Base-by-base conservation (phyloP, 2,888 invertebrate species). In the Dioctria rufipes region DNA sequence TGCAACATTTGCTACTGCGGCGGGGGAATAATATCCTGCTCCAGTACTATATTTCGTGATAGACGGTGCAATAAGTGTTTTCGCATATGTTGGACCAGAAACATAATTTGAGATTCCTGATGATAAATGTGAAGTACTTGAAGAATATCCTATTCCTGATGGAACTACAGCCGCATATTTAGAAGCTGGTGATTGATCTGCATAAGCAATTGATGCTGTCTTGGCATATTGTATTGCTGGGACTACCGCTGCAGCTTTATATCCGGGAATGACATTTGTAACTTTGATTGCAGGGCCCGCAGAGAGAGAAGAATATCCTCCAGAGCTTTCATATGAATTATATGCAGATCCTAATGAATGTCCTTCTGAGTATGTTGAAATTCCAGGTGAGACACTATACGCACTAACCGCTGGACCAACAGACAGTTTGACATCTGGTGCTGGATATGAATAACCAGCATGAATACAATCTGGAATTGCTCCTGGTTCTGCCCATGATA, bases 131-230 rank as follows among this genome's bases (percentile, higher is more conserved):
- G 90, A 91, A 4, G 91, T 90, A 11, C 91, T 89, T 46, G 91
- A 92, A 5, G 90, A 89, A 81, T 92, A 91, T 83, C 92, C 91
- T 81, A 92, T 91, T 25, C 88, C 88, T 83, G 91, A 91, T 3
- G 89, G 89, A 46, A 87, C 86, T 84, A 90, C 86, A 0, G 86
- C 85, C 0, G 89, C 88, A 81, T 86, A 88, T 84, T 89, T 88
- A 3, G 89, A 86, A 39, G 87, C 86, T 60, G 89, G 89, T 0
- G 89, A 88, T 82, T 87, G 87, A 39, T 88, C 88, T 61, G 88
- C 87, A 83, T 88, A 88, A 3, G 86, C 85, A 54, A 87, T 86
- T 11, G 86, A 85, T 4, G 86, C 83, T 9, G 86, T 84, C 39
- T 86, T 86, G n/a, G 86, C 87, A 83, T 89, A 89, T 6, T 88